Evolutionary conservation across 2,113 vertebrate species (phyloP).

Genomic region (Tiliqua scincoides): DNA sequence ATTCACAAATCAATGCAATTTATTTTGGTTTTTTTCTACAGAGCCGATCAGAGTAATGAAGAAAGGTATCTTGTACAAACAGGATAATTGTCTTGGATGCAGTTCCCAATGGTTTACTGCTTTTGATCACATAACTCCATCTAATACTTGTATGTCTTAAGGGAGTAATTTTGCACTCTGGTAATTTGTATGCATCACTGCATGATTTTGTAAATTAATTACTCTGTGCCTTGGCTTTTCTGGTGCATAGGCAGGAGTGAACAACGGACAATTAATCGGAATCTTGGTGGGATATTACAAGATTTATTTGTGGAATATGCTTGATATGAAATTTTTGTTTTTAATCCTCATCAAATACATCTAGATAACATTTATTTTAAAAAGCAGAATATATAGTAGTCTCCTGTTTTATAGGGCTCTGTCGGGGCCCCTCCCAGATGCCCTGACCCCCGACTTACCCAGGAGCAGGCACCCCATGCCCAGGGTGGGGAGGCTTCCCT

Average conservation of each 20-base stretch:
- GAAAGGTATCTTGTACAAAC: neutral
- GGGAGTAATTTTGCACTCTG: neutral
- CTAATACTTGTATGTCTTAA: neutral
- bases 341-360: neutral
- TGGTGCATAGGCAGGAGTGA: neutral
- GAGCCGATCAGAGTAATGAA: neutral
- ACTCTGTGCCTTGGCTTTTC: neutral
- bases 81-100: neutral
- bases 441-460: too few species aligned
- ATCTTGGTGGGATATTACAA: neutral
- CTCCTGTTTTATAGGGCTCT: too few species aligned
- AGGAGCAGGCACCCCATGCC: too few species aligned
- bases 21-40: neutral
- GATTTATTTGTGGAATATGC: neutral
- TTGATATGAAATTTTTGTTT: neutral
- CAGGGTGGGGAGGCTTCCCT: too few species aligned
- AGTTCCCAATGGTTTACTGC: neutral
- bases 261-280: neutral
- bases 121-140: slow-evolving; percentile 1
- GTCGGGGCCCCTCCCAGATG: too few species aligned
- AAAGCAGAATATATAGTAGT: too few species aligned
- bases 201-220: neutral
- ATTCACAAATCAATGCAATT: neutral
- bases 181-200: neutral
- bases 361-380: neutral